Percentiles rank a stretch among this genome's conserved stretches.
Evolutionary conservation across 2,113 vertebrate species (phyloP).

Genomic region (Pitta sordida): DNA sequence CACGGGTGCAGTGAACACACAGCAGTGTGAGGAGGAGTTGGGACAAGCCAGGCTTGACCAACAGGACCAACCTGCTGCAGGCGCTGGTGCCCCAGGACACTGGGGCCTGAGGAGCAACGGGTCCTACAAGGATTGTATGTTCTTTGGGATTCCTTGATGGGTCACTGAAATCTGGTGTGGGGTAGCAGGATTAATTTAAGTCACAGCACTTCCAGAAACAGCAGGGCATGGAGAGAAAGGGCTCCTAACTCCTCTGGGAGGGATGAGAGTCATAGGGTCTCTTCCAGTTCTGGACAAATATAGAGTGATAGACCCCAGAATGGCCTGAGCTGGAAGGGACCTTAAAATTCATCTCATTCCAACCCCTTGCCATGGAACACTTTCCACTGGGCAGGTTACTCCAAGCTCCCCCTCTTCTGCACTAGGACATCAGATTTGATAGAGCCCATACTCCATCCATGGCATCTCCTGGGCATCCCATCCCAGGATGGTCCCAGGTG

Average conservation of each 20-base stretch:
- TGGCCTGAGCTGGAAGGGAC: not conserved
- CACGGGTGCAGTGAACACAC: not conserved
- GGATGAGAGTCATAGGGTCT: not conserved
- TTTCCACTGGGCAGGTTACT: not conserved
- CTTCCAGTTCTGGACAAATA: not conserved
- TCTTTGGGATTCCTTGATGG: not conserved
- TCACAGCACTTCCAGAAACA: not conserved
- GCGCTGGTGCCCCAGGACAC: not conserved
- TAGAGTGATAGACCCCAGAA: not conserved
- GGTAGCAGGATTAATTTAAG: not conserved
- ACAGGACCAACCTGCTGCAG: not conserved
- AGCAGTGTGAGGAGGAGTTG: not conserved
- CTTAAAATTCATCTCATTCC: not conserved
- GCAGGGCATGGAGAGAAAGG: not conserved
- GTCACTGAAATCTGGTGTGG: not conserved
- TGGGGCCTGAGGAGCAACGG: not conserved
- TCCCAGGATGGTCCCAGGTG: not conserved
- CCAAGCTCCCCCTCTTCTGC: not conserved
- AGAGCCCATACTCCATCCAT: not conserved
- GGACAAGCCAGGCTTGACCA: not conserved
- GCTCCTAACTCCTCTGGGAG: not conserved
- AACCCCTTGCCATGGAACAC: fast-evolving
- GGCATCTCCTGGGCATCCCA: not conserved
- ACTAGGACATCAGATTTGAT: not conserved
- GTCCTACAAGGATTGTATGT: too few species aligned